Evolutionary conservation across 1,140 invertebrate genomes (phyloP).

Genomic region (Brachionus angularis): DNA sequence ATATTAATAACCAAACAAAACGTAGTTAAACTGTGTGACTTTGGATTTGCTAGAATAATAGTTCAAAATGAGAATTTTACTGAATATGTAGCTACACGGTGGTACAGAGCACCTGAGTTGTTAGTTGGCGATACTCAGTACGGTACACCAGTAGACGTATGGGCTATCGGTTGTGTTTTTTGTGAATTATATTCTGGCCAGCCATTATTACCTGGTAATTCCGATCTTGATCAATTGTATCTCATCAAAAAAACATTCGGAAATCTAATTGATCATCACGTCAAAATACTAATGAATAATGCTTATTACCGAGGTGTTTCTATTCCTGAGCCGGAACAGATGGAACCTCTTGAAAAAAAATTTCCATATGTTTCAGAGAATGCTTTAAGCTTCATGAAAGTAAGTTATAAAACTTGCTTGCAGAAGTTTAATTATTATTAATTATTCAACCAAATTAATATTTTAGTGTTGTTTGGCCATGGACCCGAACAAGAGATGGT

Average conservation of each 20-base stretch:
- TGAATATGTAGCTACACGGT: conserved; percentile 96
- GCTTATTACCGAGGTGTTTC: conserved; percentile 79
- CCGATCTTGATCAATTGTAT: conserved; percentile 95
- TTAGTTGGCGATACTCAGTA: conserved; percentile 95
- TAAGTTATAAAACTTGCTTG: too few species aligned
- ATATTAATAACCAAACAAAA: conserved; percentile 89
- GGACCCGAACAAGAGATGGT: conserved; percentile 82
- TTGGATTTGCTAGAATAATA: conserved; percentile 93
- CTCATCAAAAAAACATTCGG: conserved; percentile 81
- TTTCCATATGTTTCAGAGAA: conserved; percentile 69
- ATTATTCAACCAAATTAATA: conserved; percentile 45
- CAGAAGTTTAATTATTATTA: too few species aligned
- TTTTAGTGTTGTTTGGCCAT: conserved; percentile 84
- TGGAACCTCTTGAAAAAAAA: conserved; percentile 72
- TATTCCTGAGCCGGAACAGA: conserved; percentile 74
- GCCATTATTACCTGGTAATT: conserved; percentile 88
- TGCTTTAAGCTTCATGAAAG: conserved; percentile 79
- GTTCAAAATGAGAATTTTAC: conserved; percentile 79
- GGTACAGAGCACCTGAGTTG: conserved; percentile 91
- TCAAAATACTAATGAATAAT: conserved; percentile 89
- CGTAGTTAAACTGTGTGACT: conserved; percentile 94
- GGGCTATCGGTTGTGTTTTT: conserved; percentile 84
- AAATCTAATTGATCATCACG: conserved; percentile 83
- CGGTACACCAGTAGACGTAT: conserved; percentile 91
- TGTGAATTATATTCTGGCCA: conserved; percentile 78